Conservation (phyloP, 2,888 invertebrate species). For the Choristoneura rosaceana region DNA sequence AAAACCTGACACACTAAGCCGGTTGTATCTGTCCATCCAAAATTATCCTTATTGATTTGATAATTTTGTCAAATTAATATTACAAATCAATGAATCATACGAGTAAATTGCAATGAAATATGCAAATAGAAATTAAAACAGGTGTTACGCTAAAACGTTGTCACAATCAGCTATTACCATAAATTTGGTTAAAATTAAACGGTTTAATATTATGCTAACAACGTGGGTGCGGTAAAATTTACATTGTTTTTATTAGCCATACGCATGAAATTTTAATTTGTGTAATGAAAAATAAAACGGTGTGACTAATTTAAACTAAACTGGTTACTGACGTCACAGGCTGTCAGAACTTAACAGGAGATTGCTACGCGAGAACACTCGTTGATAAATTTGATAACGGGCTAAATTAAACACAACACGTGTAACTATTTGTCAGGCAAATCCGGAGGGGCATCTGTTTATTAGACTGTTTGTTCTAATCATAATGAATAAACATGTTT, state of each 20-base stretch:
- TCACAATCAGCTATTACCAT: slow-evolving; percentile 53
- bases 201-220: slow-evolving; percentile 50
- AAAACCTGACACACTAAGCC: not conserved
- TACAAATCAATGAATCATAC: slow-evolving; percentile 57
- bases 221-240: slow-evolving; percentile 45
- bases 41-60: slow-evolving; percentile 8
- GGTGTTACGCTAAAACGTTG: slow-evolving; percentile 58
- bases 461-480: slow-evolving; percentile 75
- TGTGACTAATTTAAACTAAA: slow-evolving; percentile 36
- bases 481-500: slow-evolving; percentile 66
- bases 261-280: slow-evolving; percentile 34
- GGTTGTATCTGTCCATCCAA: not conserved
- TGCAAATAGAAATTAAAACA: slow-evolving; percentile 55
- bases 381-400: slow-evolving; percentile 63
- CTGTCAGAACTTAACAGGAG: slow-evolving; percentile 51
- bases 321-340: slow-evolving; percentile 47
- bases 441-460: slow-evolving; percentile 63
- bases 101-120: slow-evolving; percentile 48
- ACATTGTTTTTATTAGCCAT: slow-evolving; percentile 38
- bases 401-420: slow-evolving; percentile 77
- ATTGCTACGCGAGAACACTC: slow-evolving; percentile 68
- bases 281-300: slow-evolving; percentile 19
- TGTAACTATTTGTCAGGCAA: slow-evolving; percentile 79
- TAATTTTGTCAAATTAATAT: slow-evolving; percentile 56
- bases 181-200: slow-evolving; percentile 55